Evolutionary conservation across 1,140 invertebrate genomes (phyloP).

Genomic region (Polypedilum vanderplanki): DNA sequence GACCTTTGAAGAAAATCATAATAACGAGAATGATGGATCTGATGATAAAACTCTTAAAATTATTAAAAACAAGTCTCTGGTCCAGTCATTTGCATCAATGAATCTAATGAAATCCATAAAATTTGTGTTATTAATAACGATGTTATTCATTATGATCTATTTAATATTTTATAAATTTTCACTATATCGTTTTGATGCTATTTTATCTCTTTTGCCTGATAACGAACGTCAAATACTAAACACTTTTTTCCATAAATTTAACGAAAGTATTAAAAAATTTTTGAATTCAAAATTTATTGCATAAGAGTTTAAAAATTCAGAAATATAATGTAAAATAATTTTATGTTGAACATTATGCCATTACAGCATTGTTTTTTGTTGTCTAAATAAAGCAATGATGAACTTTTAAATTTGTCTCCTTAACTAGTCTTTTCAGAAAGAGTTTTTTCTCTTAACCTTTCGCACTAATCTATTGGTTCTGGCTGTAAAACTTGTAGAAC

Average conservation of each 20-base stretch:
- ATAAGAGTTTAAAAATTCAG: background rate
- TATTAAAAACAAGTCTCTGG: constrained; percentile 56
- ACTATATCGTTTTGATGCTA: background rate
- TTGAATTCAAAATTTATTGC: too few species aligned
- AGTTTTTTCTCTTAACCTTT: background rate
- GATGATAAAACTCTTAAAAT: constrained; percentile 37
- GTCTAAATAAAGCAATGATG: too few species aligned
- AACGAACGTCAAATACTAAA: background rate
- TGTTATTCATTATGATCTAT: background rate
- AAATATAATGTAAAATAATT: background rate
- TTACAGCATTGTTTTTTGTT: too few species aligned
- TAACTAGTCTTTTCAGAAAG: too few species aligned
- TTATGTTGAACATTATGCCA: too few species aligned
- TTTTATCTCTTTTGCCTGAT: background rate
- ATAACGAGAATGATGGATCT: constrained; percentile 28
- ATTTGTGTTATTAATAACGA: too few species aligned
- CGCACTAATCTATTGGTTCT: too few species aligned
- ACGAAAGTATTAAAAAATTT: background rate
- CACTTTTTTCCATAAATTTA: background rate
- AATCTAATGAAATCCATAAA: background rate
- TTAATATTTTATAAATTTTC: background rate
- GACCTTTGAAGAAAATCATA: background rate
- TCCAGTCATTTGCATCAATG: constrained; percentile 54
- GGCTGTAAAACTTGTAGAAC: too few species aligned
- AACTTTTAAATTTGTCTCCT: too few species aligned